These are phyloP conservation scores for Hyperoodon ampullatus DNA, from an alignment of 2,113 vertebrate genomes.

Conservation along the genomic window DNA sequence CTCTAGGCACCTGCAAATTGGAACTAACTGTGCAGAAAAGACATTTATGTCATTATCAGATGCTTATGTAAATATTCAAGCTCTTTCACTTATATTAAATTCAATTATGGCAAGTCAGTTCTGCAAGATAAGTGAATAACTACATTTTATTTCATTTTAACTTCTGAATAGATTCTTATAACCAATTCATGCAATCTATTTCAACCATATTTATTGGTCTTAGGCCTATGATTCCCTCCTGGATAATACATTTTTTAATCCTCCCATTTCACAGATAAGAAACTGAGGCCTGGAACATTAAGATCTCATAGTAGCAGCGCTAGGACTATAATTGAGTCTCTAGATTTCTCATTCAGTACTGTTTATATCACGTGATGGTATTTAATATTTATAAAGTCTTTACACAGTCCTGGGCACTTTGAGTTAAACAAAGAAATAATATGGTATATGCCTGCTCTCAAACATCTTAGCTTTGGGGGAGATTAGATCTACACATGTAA, in stretches of 20 bases:
- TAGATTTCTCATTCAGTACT: not conserved
- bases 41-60: not conserved
- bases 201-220: not conserved
- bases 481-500: not conserved
- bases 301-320: not conserved
- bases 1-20: not conserved
- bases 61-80: not conserved
- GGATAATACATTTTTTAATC: not conserved
- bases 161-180: not conserved
- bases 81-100: slow-evolving; percentile 13
- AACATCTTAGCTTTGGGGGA: not conserved
- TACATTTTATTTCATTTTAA: slow-evolving; percentile 33
- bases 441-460: not conserved
- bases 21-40: not conserved
- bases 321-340: not conserved
- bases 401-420: not conserved
- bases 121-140: not conserved
- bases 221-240: not conserved
- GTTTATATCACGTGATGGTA: not conserved
- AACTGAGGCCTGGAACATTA: not conserved
- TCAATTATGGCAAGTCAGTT: not conserved
- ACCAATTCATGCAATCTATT: not conserved
- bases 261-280: slow-evolving; percentile 16
- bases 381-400: slow-evolving; percentile 10
- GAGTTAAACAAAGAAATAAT: not conserved